These are phyloP conservation scores for Zaprionus ghesquierei DNA, from an alignment of 1,140 invertebrate genomes.

Conservation along the genomic window DNA sequence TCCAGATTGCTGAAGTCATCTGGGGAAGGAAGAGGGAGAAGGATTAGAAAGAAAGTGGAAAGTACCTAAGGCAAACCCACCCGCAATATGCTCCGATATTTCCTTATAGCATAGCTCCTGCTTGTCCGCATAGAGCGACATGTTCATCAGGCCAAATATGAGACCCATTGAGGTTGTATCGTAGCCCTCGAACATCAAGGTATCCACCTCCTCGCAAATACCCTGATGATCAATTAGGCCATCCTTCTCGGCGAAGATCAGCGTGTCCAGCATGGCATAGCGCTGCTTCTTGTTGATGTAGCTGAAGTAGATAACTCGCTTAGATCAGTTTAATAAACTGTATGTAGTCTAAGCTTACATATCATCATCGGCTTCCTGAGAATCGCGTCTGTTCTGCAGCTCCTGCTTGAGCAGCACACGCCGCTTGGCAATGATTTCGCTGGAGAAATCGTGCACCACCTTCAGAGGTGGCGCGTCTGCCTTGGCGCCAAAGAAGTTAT, in stretches of 20 bases:
- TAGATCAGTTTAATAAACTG: neutral
- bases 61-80: constrained; percentile 1
- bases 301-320: neutral
- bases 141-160: constrained; percentile 85
- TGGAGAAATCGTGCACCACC: constrained; percentile 66
- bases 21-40: neutral
- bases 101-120: constrained; percentile 86
- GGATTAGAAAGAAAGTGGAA: neutral
- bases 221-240: constrained; percentile 85
- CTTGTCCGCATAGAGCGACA: constrained; percentile 85
- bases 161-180: constrained; percentile 88
- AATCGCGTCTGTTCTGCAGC: neutral
- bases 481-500: constrained; percentile 48
- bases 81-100: constrained; percentile 53
- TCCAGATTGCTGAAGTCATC: constrained; percentile 76
- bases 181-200: constrained; percentile 91
- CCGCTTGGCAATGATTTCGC: constrained; percentile 70
- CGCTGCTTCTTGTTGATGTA: constrained; percentile 83
- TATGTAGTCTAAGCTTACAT: constrained; percentile 3
- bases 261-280: constrained; percentile 91
- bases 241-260: constrained; percentile 85
- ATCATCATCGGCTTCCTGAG: constrained; percentile 45
- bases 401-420: constrained; percentile 44
- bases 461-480: constrained; percentile 43
- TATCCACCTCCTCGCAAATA: constrained; percentile 92